A percentile compares a stretch with the other conserved stretches of the same genome.
phyloP scores from a whole-genome alignment of 1,140 invertebrate genomes.

The Pachypsylla venusta region DNA sequence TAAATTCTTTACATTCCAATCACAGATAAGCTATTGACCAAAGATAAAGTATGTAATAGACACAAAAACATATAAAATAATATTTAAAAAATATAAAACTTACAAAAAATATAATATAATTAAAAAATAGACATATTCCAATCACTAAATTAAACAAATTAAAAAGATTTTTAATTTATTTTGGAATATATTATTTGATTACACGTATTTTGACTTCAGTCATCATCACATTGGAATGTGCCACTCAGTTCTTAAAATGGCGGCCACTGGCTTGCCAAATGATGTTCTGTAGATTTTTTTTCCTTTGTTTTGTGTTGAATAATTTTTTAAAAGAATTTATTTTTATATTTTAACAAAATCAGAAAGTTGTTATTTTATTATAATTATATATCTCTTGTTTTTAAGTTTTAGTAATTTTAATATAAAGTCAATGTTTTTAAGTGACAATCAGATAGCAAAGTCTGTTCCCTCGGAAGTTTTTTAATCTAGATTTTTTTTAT shows the following conservation, averaged over 20 bases:
- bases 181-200: background rate
- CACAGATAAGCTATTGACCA: background rate
- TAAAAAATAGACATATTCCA: background rate
- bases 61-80: background rate
- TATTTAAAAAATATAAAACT: background rate
- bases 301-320: conserved; percentile 37
- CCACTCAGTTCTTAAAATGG: conserved; percentile 40
- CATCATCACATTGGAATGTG: conserved; percentile 37
- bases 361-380: conserved; percentile 3
- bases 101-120: background rate
- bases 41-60: background rate
- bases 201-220: conserved; percentile 13
- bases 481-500: too few species aligned
- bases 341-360: background rate
- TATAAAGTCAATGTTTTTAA: background rate
- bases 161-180: background rate
- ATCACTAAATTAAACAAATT: background rate
- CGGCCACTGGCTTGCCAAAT: conserved; percentile 42
- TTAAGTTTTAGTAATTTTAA: background rate
- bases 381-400: conserved; percentile 5
- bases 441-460: background rate
- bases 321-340: conserved; percentile 32
- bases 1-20: conserved; percentile 8
- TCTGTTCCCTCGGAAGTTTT: conserved; percentile 13
- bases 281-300: conserved; percentile 33